Conservation (phyloP, 35 echinoderm and acorn worm species). For the Ophiothrix spiculata region DNA sequence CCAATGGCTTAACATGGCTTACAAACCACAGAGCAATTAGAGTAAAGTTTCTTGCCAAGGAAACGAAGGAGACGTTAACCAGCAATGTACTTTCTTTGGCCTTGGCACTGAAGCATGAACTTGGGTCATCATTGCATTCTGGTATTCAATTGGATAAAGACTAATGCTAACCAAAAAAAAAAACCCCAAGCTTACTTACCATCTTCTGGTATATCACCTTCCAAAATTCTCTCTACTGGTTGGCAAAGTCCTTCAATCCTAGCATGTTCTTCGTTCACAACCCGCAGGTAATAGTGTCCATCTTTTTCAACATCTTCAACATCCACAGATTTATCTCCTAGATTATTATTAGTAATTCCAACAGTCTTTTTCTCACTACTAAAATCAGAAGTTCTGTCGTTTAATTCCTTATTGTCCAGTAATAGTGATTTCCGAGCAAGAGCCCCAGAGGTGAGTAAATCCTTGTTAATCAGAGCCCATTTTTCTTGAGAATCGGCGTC, state of each 20-base stretch:
- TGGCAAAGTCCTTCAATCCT: constrained; percentile 49
- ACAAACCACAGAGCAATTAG: too few species aligned
- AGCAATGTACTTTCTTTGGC: too few species aligned
- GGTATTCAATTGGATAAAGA: too few species aligned
- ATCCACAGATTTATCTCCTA: neutral
- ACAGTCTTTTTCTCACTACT: neutral
- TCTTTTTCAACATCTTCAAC: constrained; percentile 46
- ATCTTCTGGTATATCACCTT: constrained; percentile 68
- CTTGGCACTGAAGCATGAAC: too few species aligned
- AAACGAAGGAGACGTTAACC: too few species aligned
- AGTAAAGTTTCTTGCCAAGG: too few species aligned
- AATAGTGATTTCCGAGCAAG: constrained; percentile 2
- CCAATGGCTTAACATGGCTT: too few species aligned
- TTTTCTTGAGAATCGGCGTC: neutral
- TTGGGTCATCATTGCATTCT: too few species aligned
- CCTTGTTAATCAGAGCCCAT: neutral
- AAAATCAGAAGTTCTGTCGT: neutral
- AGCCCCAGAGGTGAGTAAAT: neutral
- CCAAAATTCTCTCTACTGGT: constrained; percentile 43
- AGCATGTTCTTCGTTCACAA: constrained; percentile 62
- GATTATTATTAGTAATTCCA: neutral
- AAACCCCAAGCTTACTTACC: constrained; percentile 52
- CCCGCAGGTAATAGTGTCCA: constrained; percentile 70
- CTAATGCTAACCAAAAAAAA: too few species aligned
- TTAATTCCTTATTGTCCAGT: neutral